Conservation (phyloP, 2,797 vertebrate species). For the Syngnathus rostellatus region DNA sequence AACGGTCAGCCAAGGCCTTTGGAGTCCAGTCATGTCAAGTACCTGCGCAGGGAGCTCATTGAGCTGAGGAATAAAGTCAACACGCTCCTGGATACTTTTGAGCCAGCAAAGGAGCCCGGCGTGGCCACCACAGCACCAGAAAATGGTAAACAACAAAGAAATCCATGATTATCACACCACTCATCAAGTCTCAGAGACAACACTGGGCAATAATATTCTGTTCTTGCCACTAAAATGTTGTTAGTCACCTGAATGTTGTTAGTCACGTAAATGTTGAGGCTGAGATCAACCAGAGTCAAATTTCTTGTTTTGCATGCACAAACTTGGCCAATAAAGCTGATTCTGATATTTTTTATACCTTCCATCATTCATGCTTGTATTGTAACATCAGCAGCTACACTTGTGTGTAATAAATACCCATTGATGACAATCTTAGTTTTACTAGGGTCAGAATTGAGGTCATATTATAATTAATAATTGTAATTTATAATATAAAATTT, state of each 20-base stretch:
- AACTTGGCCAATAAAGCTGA: too few species aligned
- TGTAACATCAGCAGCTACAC: not conserved
- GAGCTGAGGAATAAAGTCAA: constrained; percentile 99
- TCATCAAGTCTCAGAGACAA: too few species aligned
- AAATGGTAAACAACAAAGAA: constrained; percentile 68
- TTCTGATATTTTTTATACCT: not conserved
- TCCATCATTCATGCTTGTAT: not conserved
- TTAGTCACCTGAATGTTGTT: too few species aligned
- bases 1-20: constrained; percentile 95
- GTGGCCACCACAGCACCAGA: constrained; percentile 75
- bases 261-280: too few species aligned
- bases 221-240: too few species aligned
- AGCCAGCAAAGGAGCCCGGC: constrained; percentile 84
- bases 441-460: not conserved
- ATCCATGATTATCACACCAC: not conserved
- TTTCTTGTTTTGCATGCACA: too few species aligned
- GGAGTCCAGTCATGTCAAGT: constrained; percentile 97
- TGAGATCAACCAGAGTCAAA: too few species aligned
- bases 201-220: too few species aligned
- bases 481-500: too few species aligned
- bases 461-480: too few species aligned
- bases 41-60: constrained; percentile 93
- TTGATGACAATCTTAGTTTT: not conserved
- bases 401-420: not conserved
- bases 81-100: constrained; percentile 89